Conservation (phyloP, 1,140 invertebrate genomes). For the Ridgeia piscesae region DNA sequence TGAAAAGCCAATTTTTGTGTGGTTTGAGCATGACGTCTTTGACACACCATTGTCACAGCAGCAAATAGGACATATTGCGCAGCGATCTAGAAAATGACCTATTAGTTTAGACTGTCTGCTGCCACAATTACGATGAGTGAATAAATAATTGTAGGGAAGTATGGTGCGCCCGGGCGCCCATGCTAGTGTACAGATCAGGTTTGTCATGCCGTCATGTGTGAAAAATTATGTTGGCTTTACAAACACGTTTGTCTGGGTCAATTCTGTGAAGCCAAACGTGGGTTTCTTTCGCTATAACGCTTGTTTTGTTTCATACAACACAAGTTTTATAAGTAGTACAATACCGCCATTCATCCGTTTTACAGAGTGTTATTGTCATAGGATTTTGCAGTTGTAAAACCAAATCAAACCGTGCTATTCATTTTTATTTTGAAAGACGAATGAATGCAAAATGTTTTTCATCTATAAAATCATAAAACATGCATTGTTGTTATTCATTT, state of each 20-base stretch:
- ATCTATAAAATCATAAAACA: not conserved
- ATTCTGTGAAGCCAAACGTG: not conserved
- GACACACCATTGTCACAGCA: not conserved
- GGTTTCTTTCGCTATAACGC: not conserved
- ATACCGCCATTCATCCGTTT: not conserved
- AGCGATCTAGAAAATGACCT: not conserved
- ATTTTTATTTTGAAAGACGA: not conserved
- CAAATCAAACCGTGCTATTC: not conserved
- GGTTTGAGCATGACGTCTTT: not conserved
- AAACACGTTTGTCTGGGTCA: no score
- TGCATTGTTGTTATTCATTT: not conserved
- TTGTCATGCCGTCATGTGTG: not conserved
- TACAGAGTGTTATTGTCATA: not conserved
- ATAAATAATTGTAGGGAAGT: not conserved
- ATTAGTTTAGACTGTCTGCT: not conserved
- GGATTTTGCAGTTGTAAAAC: not conserved
- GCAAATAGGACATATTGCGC: not conserved
- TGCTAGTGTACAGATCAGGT: not conserved
- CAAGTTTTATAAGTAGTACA: not conserved
- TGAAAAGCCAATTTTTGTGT: not conserved
- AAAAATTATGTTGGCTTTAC: not conserved
- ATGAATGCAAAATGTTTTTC: not conserved
- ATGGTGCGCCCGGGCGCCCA: not conserved
- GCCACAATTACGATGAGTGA: not conserved
- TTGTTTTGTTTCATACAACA: not conserved